A percentile compares a stretch with the other conserved stretches of the same genome.
phyloP scores from a whole-genome alignment of 2,113 vertebrate genomes.

The Psittacara wagleri region DNA sequence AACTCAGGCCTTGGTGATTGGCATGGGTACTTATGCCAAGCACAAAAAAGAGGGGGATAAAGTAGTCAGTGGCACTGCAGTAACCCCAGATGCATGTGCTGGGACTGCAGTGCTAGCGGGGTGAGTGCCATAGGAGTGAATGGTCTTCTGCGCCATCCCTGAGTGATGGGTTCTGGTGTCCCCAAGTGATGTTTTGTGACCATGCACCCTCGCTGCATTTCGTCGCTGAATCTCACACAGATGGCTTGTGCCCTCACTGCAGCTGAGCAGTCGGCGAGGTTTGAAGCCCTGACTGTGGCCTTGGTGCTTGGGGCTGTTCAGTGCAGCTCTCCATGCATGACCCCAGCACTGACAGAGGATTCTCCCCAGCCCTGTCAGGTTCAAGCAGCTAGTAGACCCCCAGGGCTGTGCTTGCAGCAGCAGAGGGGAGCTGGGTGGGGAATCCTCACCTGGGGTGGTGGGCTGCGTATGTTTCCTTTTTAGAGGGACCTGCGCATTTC shows the following conservation, averaged over 20 bases:
- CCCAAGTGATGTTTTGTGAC: background rate
- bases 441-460: background rate
- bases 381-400: background rate
- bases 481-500: background rate
- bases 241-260: accelerated
- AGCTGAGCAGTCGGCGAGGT: accelerated
- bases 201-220: accelerated
- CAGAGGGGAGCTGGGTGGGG: background rate
- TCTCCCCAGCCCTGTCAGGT: background rate
- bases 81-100: accelerated
- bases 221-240: accelerated
- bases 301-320: background rate
- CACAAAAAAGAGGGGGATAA: background rate
- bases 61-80: accelerated
- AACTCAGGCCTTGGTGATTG: accelerated
- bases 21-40: accelerated
- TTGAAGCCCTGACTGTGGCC: background rate
- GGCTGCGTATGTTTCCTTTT: too few relatives aligned
- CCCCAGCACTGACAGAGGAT: background rate
- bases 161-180: too few relatives aligned
- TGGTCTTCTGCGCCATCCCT: accelerated
- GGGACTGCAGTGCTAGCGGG: accelerated
- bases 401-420: background rate
- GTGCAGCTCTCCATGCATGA: background rate
- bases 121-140: accelerated